phyloP scores from a whole-genome alignment of 1,140 invertebrate genomes.

The Heliconius melpomene region DNA sequence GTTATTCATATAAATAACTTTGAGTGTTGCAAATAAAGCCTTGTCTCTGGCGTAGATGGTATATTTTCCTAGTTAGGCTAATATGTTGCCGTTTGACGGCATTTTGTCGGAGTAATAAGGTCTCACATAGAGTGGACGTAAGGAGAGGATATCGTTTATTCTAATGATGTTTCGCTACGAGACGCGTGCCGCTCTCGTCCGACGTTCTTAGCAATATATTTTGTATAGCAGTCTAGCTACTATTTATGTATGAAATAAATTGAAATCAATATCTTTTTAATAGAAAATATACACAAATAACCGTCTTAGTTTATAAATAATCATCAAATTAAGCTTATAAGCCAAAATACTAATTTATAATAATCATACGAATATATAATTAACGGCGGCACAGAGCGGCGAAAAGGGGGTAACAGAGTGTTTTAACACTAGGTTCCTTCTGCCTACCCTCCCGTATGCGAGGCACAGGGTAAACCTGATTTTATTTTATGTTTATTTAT shows the following conservation, averaged over 20 bases:
- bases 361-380: too few relatives aligned
- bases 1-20: constrained; percentile 28
- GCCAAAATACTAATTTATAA: too few relatives aligned
- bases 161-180: constrained; percentile 75
- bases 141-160: constrained; percentile 81
- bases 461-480: too few relatives aligned
- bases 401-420: too few relatives aligned
- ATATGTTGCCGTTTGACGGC: constrained; percentile 69
- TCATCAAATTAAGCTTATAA: too few relatives aligned
- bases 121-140: constrained; percentile 76
- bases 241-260: constrained; percentile 32
- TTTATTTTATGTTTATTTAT: too few relatives aligned
- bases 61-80: constrained; percentile 37
- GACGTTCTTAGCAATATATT: constrained; percentile 48
- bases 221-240: constrained; percentile 44
- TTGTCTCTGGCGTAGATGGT: constrained; percentile 45
- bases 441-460: too few relatives aligned
- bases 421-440: too few relatives aligned
- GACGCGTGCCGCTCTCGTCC: constrained; percentile 56
- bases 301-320: not conserved
- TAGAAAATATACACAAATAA: not conserved
- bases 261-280: not conserved
- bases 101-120: constrained; percentile 80
- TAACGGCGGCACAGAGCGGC: too few relatives aligned
- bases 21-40: constrained; percentile 44